Conservation (phyloP, 1,140 invertebrate genomes). For the Drosophila sucinea region DNA sequence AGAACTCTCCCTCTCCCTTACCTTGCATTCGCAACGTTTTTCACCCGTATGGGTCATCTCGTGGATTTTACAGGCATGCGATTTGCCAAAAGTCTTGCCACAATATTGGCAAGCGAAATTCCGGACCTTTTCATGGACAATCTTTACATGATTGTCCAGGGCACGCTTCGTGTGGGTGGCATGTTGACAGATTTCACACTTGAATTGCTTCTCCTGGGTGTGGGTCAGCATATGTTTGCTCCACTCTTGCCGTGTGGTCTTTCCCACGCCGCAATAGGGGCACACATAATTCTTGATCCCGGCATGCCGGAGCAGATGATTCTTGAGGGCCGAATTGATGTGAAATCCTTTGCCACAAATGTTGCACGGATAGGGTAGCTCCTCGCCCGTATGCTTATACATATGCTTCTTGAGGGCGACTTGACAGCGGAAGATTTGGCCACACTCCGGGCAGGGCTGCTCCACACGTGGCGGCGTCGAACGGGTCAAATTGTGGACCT, state of each 20-base stretch:
- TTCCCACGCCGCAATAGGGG: conserved; percentile 78
- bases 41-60: conserved; percentile 84
- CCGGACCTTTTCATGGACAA: conserved; percentile 76
- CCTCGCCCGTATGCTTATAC: conserved; percentile 84
- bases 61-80: conserved; percentile 78
- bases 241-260: conserved; percentile 78
- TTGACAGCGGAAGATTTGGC: conserved; percentile 69
- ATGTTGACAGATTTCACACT: conserved; percentile 69
- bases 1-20: conserved; percentile 22
- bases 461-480: conserved; percentile 44
- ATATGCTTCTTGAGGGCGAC: conserved; percentile 83
- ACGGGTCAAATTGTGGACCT: conserved; percentile 69
- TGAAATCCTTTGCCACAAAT: conserved; percentile 84
- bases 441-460: conserved; percentile 68
- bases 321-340: conserved; percentile 73
- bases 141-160: conserved; percentile 71
- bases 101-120: conserved; percentile 79
- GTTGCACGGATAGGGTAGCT: conserved; percentile 85
- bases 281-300: conserved; percentile 82
- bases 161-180: conserved; percentile 76
- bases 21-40: conserved; percentile 78
- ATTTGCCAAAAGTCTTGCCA: conserved; percentile 79
- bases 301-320: conserved; percentile 75
- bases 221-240: conserved; percentile 77
- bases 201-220: conserved; percentile 78